Base-by-base conservation (phyloP, 2,113 vertebrate species). In the Aspidoscelis tigris region DNA sequence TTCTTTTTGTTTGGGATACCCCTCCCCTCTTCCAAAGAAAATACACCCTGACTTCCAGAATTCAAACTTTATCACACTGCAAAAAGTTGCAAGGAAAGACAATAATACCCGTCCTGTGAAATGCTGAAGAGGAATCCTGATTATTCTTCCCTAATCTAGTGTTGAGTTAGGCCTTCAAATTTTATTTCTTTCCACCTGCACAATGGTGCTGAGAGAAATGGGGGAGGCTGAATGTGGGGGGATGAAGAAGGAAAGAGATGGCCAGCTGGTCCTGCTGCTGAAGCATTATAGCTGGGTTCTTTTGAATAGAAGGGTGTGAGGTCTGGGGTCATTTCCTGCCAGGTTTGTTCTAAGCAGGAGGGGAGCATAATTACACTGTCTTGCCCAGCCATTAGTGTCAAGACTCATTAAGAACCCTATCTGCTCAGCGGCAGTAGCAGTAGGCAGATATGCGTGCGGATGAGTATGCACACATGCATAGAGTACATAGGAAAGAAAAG, bases 341-440 rank as follows among this genome's bases (percentile, higher is more conserved):
- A 93, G 93, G 94, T 93, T 94, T 90, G 88, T 39, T 88, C 91
- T 80, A 80, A 92, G 80, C 74, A 86, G 89, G 92, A 90, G 86
- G 90, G 92, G 87, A 86, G 84, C 88, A 88, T 94, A 96, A 96
- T 96, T 95, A 93, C 1, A 0, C 89, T 81, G 92, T 95, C 93
- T 96, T 92, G 81, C 92, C 86, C 92, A 91, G 91, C 94, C 95
- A 95, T 96, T 96, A 96, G 94, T 95, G 95, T 96, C 96, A 96
- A 94, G 94, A 94, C 94, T 96, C 95, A 96, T 97, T 97, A 96
- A 90, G 92, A 95, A 93, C 92, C 93, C 92, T 92, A 93, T 94
- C 94, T 92, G 92, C 93, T 93, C 90, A 76, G 90, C 94, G 87
- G 89, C 85, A 14, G 91, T 94, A 92, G 93, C 65, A 81, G 70